phyloP scores from a whole-genome alignment of 2,888 invertebrate species.

The Synanthedon tipuliformis region DNA sequence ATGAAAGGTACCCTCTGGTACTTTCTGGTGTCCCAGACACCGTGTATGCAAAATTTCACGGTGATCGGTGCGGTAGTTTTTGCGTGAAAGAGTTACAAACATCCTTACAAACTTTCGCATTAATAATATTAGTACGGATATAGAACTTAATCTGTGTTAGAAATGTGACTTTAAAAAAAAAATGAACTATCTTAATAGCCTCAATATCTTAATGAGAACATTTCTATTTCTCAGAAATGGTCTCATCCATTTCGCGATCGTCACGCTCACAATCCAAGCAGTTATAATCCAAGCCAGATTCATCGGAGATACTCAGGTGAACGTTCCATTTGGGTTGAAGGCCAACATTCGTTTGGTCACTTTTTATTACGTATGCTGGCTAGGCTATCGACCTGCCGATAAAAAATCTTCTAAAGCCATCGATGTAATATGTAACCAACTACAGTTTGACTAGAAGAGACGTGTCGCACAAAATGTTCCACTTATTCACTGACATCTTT shows the following conservation, averaged over 20 bases:
- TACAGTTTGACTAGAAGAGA: background rate
- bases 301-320: constrained; percentile 46
- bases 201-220: background rate
- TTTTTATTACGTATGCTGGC: constrained; percentile 40
- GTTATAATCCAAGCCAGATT: constrained; percentile 18
- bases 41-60: too few species aligned
- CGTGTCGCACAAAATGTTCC: too few species aligned
- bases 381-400: constrained; percentile 36
- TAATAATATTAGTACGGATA: too few species aligned
- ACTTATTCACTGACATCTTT: too few species aligned
- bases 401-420: background rate
- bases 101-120: too few species aligned
- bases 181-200: too few species aligned
- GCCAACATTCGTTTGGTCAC: constrained; percentile 52
- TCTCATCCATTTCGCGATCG: constrained; percentile 20
- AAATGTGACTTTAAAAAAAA: too few species aligned
- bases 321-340: constrained; percentile 56
- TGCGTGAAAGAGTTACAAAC: too few species aligned
- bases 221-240: constrained; percentile 9
- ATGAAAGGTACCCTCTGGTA: too few species aligned
- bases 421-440: background rate
- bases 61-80: too few species aligned
- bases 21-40: too few species aligned
- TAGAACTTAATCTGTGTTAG: too few species aligned
- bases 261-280: constrained; percentile 18